Evolutionary conservation across 2,113 vertebrate genomes (phyloP).

Genomic region (Paramisgurnus dabryanus): DNA sequence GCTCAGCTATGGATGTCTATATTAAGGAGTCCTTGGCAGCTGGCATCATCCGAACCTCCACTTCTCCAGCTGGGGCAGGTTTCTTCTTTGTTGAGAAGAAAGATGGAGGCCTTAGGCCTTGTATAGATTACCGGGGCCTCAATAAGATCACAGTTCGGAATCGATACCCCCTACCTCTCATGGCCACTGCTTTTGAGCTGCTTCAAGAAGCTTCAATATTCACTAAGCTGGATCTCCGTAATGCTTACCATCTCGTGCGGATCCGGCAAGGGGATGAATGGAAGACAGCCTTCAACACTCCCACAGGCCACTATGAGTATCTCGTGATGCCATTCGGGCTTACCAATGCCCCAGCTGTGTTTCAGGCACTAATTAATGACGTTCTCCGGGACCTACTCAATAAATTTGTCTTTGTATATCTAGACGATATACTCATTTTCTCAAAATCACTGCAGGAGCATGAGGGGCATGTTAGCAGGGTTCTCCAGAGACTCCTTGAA

Average conservation of each 20-base stretch:
- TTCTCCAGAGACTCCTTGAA: too few species aligned
- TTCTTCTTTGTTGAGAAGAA: not conserved
- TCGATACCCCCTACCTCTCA: not conserved
- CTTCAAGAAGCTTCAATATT: not conserved
- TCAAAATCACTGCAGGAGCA: not conserved
- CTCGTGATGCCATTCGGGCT: not conserved
- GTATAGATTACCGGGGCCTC: not conserved
- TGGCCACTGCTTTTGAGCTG: not conserved
- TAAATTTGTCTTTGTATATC: not conserved
- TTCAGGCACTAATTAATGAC: not conserved
- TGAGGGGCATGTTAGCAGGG: too few species aligned
- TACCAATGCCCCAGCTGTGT: not conserved
- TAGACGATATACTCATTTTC: not conserved
- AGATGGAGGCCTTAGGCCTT: not conserved
- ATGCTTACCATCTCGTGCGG: not conserved
- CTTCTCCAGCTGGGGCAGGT: too few species aligned
- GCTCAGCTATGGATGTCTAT: too few species aligned
- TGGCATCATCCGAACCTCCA: too few species aligned
- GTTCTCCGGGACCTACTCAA: not conserved
- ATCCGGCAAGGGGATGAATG: not conserved
- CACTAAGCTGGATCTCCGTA: not conserved
- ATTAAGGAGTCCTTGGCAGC: too few species aligned
- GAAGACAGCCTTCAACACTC: not conserved
- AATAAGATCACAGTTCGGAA: not conserved
- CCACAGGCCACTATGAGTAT: not conserved